These are phyloP conservation scores for Drosophila busckii DNA, from an alignment of 1,140 invertebrate genomes.

Conservation along the genomic window DNA sequence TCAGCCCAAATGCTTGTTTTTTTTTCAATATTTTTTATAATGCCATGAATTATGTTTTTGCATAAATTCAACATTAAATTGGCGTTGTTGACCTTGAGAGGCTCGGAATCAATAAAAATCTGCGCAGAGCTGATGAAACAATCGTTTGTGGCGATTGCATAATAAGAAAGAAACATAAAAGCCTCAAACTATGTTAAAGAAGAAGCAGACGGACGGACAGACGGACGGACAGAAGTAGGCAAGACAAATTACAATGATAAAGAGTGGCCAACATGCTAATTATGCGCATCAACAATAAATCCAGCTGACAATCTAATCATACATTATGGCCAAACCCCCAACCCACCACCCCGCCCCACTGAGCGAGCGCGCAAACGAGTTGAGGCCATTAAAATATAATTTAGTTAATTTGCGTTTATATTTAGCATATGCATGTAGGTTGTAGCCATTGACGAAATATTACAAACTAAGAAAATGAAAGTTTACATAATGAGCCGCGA, in stretches of 20 bases:
- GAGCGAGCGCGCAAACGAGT: no score
- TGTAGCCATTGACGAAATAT: conserved; percentile 12
- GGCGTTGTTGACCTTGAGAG: conserved; percentile 28
- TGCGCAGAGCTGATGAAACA: conserved; percentile 7
- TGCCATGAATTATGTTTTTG: no score
- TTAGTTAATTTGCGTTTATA: conserved; percentile 38
- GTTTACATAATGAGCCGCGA: conserved; percentile 24
- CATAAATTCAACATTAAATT: conserved; percentile 8
- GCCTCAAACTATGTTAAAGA: conserved; percentile 2
- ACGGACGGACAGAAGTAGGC: neutral
- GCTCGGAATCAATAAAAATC: conserved; percentile 24
- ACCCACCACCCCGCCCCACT: no score
- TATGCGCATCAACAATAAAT: conserved; percentile 35
- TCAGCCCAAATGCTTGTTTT: no score
- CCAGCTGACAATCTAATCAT: conserved; percentile 10
- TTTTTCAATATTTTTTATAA: no score
- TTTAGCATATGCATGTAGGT: conserved; percentile 18
- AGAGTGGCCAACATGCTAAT: conserved; percentile 37
- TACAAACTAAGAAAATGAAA: conserved; percentile 19
- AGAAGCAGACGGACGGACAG: neutral
- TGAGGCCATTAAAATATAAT: conserved; percentile 42
- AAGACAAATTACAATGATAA: conserved; percentile 34
- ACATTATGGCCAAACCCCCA: no score
- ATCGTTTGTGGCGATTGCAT: conserved; percentile 37
- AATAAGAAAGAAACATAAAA: conserved; percentile 11